phyloP scores from a whole-genome alignment of 2,888 invertebrate species.

The Myopa testacea region DNA sequence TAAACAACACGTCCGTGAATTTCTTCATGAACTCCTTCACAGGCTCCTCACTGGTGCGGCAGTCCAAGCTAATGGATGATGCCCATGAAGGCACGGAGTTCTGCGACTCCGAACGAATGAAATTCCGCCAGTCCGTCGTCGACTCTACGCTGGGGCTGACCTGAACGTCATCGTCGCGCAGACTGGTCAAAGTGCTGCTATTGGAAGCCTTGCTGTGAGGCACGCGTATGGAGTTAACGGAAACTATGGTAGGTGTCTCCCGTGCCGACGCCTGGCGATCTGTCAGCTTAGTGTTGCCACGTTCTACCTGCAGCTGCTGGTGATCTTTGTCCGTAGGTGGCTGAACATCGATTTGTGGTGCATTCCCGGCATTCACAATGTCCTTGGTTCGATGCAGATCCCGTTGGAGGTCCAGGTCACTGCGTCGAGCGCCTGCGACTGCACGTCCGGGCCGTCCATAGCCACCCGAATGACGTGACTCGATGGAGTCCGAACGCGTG shows the following conservation, averaged over 20 bases:
- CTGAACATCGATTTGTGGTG: conserved; percentile 65
- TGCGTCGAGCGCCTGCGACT: conserved; percentile 63
- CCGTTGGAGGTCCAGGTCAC: conserved; percentile 64
- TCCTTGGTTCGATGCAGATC: conserved; percentile 61
- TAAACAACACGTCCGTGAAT: conserved; percentile 75
- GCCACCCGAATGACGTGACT: conserved; percentile 62
- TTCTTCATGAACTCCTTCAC: conserved; percentile 76
- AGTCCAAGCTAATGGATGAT: conserved; percentile 73
- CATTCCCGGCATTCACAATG: conserved; percentile 45
- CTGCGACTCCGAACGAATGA: conserved; percentile 71
- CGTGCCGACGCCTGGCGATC: background rate
- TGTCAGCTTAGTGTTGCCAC: background rate
- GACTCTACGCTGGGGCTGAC: conserved; percentile 73
- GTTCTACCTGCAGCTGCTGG: conserved; percentile 30
- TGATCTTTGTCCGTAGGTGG: conserved; percentile 58
- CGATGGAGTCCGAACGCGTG: conserved; percentile 65
- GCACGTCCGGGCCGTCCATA: conserved; percentile 58
- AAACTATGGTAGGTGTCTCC: conserved; percentile 37
- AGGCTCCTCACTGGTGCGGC: conserved; percentile 72
- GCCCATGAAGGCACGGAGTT: conserved; percentile 75
- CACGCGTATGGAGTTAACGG: conserved; percentile 53
- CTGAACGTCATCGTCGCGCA: conserved; percentile 70
- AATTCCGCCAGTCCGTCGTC: conserved; percentile 68
- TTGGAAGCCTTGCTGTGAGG: conserved; percentile 65
- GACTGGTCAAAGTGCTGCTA: conserved; percentile 73